These are phyloP conservation scores for Dendrocincla fuliginosa DNA, from an alignment of 2,797 vertebrate species.

Conservation along the genomic window DNA sequence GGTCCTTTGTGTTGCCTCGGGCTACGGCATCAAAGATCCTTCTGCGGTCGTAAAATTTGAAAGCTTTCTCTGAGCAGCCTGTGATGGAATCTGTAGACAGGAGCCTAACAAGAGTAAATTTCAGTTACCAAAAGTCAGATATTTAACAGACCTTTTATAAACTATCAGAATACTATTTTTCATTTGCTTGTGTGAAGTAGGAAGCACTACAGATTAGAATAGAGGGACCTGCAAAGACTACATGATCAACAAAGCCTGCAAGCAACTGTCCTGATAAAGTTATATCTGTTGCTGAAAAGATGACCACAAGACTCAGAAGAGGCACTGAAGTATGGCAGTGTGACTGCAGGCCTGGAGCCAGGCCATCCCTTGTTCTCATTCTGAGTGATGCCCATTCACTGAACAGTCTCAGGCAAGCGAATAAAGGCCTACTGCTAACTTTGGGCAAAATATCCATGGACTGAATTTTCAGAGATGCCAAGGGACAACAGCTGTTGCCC, in stretches of 20 bases:
- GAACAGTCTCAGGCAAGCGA: background rate
- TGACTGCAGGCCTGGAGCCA: background rate
- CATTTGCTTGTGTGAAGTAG: background rate
- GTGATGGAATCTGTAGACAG: conserved; percentile 58
- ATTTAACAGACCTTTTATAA: background rate
- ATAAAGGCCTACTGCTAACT: background rate
- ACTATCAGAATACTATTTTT: background rate
- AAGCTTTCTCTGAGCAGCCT: conserved; percentile 57
- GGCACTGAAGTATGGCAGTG: background rate
- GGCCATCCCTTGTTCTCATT: background rate
- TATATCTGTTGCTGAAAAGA: background rate
- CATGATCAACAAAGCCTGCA: background rate
- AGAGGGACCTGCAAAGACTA: background rate
- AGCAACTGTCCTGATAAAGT: background rate
- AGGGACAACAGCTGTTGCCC: background rate
- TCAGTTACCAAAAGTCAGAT: background rate
- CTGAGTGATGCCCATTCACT: background rate
- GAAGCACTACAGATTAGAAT: background rate
- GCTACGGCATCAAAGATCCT: conserved; percentile 81
- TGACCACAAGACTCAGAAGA: background rate
- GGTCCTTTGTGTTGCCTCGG: conserved; percentile 74
- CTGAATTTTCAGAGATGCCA: background rate
- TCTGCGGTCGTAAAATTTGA: conserved; percentile 77
- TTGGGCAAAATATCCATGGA: background rate
- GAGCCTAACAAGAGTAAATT: conserved; percentile 53